A percentile compares a stretch with the other conserved stretches of the same genome.
Evolutionary conservation across 2,113 vertebrate species (phyloP).

Genomic region (Peromyscus californicus): DNA sequence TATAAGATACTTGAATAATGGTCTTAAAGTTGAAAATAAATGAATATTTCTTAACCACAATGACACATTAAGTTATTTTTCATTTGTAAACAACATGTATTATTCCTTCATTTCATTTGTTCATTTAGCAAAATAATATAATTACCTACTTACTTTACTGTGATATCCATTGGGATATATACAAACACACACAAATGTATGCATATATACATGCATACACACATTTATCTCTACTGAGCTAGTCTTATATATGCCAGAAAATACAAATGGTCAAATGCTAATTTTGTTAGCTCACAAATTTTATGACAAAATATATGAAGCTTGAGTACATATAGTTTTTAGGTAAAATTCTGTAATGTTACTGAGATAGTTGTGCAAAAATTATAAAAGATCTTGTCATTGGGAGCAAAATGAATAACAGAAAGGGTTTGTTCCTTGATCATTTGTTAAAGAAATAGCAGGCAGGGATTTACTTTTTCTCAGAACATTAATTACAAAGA

Average conservation of each 20-base stretch:
- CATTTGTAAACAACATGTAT: not conserved
- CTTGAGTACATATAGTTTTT: not conserved
- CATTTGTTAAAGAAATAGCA: constrained; percentile 58
- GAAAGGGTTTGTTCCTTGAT: not conserved
- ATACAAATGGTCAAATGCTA: constrained; percentile 31
- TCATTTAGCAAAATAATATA: not conserved
- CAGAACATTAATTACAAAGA: constrained; percentile 71
- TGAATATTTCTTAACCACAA: not conserved
- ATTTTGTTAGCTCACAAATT: not conserved
- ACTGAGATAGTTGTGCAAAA: not conserved
- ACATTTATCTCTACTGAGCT: no score
- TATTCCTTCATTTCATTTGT: not conserved
- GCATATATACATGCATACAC: no score
- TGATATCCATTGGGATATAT: not conserved
- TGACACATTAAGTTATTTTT: not conserved
- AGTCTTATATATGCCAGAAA: no score
- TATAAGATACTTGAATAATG: not conserved
- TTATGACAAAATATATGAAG: constrained; percentile 10
- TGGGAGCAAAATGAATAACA: not conserved
- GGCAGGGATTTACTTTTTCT: constrained; percentile 49
- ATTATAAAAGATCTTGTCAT: constrained; percentile 9
- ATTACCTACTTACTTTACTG: not conserved
- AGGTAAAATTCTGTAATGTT: constrained; percentile 55
- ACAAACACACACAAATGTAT: no score
- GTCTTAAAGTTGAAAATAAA: not conserved